phyloP scores from a whole-genome alignment of 2,113 vertebrate genomes.

The Tetrao urogallus region DNA sequence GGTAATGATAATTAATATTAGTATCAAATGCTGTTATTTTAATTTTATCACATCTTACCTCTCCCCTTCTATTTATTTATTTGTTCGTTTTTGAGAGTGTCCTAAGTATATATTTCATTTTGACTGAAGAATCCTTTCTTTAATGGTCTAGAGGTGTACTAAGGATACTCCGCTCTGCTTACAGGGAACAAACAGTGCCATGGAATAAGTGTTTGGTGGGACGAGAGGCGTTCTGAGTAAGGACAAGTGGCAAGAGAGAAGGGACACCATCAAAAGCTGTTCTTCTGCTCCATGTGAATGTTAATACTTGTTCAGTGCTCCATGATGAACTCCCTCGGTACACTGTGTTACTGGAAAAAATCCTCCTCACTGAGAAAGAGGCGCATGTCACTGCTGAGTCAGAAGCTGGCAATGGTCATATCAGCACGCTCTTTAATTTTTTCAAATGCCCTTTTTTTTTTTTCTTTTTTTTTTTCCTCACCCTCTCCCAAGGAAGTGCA shows the following conservation, averaged over 20 bases:
- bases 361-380: accelerated
- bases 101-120: background rate
- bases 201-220: background rate
- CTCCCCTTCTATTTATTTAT: background rate
- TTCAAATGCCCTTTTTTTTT: background rate
- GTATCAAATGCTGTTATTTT: background rate
- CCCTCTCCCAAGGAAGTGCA: background rate
- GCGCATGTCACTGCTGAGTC: background rate
- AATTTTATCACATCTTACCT: background rate
- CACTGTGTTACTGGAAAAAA: background rate
- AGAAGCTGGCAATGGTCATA: background rate
- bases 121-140: background rate
- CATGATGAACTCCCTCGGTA: background rate
- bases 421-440: background rate
- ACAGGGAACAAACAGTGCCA: background rate
- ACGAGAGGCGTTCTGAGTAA: background rate
- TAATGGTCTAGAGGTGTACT: background rate
- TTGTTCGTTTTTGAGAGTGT: background rate
- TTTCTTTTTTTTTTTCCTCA: background rate
- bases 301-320: background rate
- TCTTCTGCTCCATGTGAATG: background rate
- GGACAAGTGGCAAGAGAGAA: background rate
- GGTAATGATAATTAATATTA: background rate
- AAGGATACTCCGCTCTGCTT: background rate
- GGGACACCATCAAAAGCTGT: background rate